Evolutionary conservation across 2,113 vertebrate genomes (phyloP).

Genomic region (Actinemys pallida): DNA sequence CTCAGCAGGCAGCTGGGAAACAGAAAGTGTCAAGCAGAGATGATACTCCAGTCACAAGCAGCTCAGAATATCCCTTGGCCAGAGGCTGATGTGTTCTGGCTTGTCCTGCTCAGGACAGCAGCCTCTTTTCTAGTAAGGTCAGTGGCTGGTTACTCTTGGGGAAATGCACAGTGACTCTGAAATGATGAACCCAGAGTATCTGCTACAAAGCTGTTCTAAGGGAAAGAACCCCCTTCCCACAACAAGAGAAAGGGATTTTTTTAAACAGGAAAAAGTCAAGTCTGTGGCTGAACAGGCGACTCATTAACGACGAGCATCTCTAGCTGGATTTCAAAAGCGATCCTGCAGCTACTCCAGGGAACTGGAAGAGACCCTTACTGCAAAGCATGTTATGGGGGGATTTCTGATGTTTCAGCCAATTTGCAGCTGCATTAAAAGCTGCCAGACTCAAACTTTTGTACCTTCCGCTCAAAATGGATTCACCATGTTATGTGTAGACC

Average conservation of each 20-base stretch:
- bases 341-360: background rate
- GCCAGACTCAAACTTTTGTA: background rate
- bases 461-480: background rate
- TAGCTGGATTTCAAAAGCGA: background rate
- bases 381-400: background rate
- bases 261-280: background rate
- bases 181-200: background rate
- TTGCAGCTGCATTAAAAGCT: background rate
- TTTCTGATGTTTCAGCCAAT: background rate
- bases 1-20: background rate
- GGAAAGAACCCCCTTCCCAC: background rate
- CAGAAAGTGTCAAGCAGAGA: background rate
- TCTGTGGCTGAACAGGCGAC: background rate
- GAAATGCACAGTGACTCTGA: background rate
- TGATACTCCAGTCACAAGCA: background rate
- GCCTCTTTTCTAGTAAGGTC: background rate
- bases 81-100: background rate
- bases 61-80: background rate
- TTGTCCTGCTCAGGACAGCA: background rate
- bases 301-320: too few species aligned
- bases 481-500: background rate
- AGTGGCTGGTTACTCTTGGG: background rate
- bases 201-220: background rate
- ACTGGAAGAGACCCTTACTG: background rate
- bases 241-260: background rate